Evolutionary conservation across 2,888 invertebrate species (phyloP).

Genomic region (Papilio protenor): DNA sequence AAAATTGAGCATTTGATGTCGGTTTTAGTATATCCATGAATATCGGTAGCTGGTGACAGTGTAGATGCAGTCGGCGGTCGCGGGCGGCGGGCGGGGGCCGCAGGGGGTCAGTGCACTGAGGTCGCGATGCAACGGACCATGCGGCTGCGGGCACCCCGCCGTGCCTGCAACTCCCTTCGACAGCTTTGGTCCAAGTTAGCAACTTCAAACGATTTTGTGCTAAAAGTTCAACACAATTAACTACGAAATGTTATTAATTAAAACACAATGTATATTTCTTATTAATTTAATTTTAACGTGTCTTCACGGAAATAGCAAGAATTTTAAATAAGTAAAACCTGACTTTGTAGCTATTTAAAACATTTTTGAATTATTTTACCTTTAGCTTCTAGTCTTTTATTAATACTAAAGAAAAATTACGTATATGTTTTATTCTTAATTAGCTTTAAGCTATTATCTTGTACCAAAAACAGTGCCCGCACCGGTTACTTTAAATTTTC

Average conservation of each 20-base stretch:
- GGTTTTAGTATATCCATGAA: conserved; percentile 21
- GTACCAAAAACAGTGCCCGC: conserved; percentile 53
- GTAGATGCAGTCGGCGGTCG: conserved; percentile 55
- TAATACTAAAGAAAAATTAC: background rate
- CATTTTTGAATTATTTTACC: background rate
- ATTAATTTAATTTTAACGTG: background rate
- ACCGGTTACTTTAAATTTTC: conserved; percentile 80
- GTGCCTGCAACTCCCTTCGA: conserved; percentile 47
- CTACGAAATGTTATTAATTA: background rate
- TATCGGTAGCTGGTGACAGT: conserved; percentile 34
- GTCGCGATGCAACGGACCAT: conserved; percentile 73
- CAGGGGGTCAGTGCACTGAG: conserved; percentile 75
- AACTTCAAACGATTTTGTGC: conserved; percentile 38
- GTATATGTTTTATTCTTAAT: background rate
- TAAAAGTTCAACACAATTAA: background rate
- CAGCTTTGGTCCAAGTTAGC: conserved; percentile 49
- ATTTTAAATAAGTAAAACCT: background rate
- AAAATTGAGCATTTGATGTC: background rate
- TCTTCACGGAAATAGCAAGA: background rate
- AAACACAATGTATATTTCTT: background rate
- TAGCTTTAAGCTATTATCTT: conserved; percentile 49
- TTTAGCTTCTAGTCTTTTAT: background rate
- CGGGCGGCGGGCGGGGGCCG: conserved; percentile 52
- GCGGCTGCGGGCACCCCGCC: conserved; percentile 61
- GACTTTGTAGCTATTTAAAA: background rate